phyloP scores from a whole-genome alignment of 37 sponge, comb jelly and placozoan species.

The Diacarnus erythraeanus region DNA sequence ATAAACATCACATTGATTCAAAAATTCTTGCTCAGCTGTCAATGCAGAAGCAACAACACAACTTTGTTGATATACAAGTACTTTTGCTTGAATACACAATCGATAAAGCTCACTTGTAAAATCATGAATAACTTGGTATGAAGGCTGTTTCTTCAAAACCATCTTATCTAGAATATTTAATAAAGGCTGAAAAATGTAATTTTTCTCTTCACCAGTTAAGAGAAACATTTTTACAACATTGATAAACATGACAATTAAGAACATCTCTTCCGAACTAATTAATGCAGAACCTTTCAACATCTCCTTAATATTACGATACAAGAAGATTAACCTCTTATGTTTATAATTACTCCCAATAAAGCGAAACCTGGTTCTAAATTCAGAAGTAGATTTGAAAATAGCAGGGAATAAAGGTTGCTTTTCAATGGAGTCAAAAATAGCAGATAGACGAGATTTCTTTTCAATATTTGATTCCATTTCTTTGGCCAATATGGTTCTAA shows the following conservation, averaged over 20 bases:
- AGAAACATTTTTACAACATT: neutral
- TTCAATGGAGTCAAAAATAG: neutral
- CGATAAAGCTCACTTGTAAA: neutral
- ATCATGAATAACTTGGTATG: neutral
- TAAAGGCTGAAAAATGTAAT: neutral
- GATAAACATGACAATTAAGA: neutral
- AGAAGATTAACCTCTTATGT: neutral
- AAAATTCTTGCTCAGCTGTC: neutral
- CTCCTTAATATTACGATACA: neutral
- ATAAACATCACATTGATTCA: neutral
- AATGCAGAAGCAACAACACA: neutral
- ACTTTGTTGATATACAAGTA: neutral
- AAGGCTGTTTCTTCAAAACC: neutral
- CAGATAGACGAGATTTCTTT: neutral
- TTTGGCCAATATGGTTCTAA: neutral
- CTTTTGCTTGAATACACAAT: neutral
- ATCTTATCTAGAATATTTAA: neutral
- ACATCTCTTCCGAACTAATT: neutral
- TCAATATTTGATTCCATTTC: neutral
- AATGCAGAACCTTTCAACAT: neutral
- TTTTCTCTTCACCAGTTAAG: neutral
- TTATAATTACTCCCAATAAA: too few species aligned
- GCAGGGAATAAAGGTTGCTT: too few species aligned
- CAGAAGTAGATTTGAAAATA: too few species aligned
- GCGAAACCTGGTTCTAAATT: too few species aligned